Base-by-base conservation (phyloP, 2,888 invertebrate species). In the Diaprepes abbreviatus region DNA sequence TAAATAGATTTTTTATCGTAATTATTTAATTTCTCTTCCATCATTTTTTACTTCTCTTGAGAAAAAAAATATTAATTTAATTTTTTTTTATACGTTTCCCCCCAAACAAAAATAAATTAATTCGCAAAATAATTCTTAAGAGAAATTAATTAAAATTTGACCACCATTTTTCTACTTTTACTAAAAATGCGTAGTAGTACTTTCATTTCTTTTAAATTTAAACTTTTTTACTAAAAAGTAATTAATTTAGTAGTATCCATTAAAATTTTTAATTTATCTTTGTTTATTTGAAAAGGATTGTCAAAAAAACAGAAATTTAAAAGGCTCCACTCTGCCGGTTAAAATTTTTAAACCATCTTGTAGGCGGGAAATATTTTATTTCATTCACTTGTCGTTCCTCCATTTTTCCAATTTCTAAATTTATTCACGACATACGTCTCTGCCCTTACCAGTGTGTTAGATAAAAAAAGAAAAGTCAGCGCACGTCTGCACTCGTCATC, bases 331-430 rank as follows among this genome's bases (percentile, higher is more conserved):
- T 19, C 35, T 36, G 21, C 35, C 54, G 54, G 54, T 54, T 35
- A 10, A 54, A 54, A 40, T n/a, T 60, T 60, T 60, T 16, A 60
- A 60, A 60, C 28, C 31, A 21, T 33, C 19, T 35, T 14, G 36
- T 50, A 43, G 58, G 66, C 66, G 66, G 66, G 66, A 66, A 66
- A 66, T 45, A 28, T 33, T 50, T 50, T 45, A 21, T 58, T 55
- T 12, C 7, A 35, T 33, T 36, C 24, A 21, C 10, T 58, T 14
- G 21, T 45, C 58, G 24, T 55, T 57, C 66, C 58, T 57, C 66
- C 66, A 66, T 66, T 66, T 66, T 66, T 66, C 58, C 14, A 48
- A 40, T 10, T 36, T 45, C 35, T 7, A 35, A 6, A 21, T 24
- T 19, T 19, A 45, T 28, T 16, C 12, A 3, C 16, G 33, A 65